Conservation (phyloP, 2,113 vertebrate species). For the Gavia stellata region DNA sequence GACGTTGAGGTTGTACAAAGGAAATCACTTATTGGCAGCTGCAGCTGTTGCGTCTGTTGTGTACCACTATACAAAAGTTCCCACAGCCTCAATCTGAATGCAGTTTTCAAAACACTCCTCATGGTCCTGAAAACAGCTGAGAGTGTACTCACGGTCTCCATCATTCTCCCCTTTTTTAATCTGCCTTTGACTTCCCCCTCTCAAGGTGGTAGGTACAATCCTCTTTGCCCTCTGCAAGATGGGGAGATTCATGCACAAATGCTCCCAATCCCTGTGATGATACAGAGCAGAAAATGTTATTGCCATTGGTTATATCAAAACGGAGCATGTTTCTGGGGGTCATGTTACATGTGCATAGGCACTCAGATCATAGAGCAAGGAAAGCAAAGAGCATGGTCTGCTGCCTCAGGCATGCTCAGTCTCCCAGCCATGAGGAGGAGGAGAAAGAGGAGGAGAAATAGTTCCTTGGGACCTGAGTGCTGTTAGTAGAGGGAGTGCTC, state of each 20-base stretch:
- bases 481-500: not conserved
- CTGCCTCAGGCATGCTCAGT: not conserved
- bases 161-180: too few species aligned
- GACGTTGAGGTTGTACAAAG: not conserved
- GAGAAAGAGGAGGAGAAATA: not conserved
- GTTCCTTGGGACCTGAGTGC: not conserved
- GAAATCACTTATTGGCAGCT: not conserved
- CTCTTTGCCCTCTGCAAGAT: not conserved
- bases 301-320: fast-evolving
- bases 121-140: too few species aligned
- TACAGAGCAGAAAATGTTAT: not conserved
- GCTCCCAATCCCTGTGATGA: not conserved
- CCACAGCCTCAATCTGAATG: not conserved
- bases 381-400: not conserved
- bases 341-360: fast-evolving
- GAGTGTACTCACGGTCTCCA: not conserved
- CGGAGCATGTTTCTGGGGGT: fast-evolving
- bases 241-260: fast-evolving
- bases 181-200: not conserved
- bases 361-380: not conserved
- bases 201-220: fast-evolving
- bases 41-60: not conserved
- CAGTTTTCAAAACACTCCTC: not conserved
- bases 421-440: not conserved
- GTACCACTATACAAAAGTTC: not conserved